Evolutionary conservation across 2,113 vertebrate genomes (phyloP).

Genomic region (Equus quagga): DNA sequence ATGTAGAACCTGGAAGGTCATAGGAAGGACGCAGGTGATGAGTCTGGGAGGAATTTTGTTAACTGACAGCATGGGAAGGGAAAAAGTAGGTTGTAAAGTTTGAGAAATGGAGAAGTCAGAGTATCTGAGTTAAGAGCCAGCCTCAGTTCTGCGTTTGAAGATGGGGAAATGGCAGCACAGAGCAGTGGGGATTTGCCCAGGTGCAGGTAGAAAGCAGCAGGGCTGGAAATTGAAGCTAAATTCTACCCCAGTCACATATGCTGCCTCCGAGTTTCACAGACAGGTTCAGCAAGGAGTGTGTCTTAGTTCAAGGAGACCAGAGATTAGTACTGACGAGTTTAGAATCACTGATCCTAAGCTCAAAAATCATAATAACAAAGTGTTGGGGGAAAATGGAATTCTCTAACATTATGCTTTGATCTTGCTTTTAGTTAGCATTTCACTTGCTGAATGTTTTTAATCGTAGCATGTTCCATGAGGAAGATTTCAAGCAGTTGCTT

Average conservation of each 20-base stretch:
- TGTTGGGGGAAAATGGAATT: neutral
- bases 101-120: neutral
- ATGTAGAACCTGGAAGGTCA: neutral
- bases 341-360: neutral
- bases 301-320: neutral
- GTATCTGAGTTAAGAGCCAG: neutral
- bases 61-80: neutral
- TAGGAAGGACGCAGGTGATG: fast-evolving
- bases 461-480: neutral
- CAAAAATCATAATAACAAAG: conserved; percentile 23
- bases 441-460: conserved; percentile 22
- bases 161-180: neutral
- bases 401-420: neutral
- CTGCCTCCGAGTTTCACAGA: neutral
- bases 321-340: neutral
- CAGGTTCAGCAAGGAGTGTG: neutral
- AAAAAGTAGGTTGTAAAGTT: neutral
- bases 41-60: neutral
- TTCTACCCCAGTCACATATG: neutral
- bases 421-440: conserved; percentile 30
- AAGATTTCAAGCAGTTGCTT: conserved; percentile 4
- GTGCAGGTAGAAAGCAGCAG: neutral
- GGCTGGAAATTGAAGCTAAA: neutral
- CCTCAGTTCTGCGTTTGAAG: neutral
- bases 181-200: neutral